phyloP scores from a whole-genome alignment of 2,797 vertebrate genomes.

The Menidia menidia region DNA sequence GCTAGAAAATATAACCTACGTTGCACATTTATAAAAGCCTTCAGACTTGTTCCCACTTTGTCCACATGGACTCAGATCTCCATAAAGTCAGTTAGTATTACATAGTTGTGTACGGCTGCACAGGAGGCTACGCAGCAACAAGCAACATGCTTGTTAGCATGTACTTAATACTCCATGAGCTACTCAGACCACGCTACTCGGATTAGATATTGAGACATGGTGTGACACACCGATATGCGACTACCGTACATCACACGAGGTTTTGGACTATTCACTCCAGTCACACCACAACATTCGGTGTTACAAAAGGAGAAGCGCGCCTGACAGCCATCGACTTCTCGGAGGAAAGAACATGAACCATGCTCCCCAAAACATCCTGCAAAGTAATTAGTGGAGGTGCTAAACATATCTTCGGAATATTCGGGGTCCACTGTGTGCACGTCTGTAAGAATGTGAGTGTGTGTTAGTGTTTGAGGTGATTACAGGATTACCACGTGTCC shows the following conservation, averaged over 20 bases:
- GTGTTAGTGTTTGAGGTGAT: constrained; percentile 50
- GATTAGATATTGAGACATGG: constrained; percentile 64
- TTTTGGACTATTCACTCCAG: constrained; percentile 58
- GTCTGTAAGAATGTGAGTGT: constrained; percentile 33
- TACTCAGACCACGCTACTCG: constrained; percentile 65
- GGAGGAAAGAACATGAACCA: constrained; percentile 50
- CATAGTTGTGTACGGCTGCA: constrained; percentile 52
- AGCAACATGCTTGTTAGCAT: constrained; percentile 49
- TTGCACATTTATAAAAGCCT: constrained; percentile 70
- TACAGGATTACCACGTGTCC: constrained; percentile 50
- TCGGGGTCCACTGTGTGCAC: constrained; percentile 52
- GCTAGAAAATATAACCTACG: constrained; percentile 69
- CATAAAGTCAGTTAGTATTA: constrained; percentile 50
- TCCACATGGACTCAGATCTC: constrained; percentile 20
- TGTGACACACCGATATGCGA: constrained; percentile 62
- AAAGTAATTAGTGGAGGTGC: constrained; percentile 72
- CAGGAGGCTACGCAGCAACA: constrained; percentile 56
- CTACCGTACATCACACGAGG: constrained; percentile 71
- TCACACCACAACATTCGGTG: constrained; percentile 59
- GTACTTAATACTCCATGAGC: constrained; percentile 64
- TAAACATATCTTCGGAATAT: constrained; percentile 70
- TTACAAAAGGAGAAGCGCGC: constrained; percentile 60
- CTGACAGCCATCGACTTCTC: constrained; percentile 65
- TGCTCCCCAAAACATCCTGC: constrained; percentile 66
- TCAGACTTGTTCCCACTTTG: constrained; percentile 47